Percentiles rank a stretch among this genome's conserved stretches.
Evolutionary conservation across 2,797 vertebrate species (phyloP).

Genomic region (Leptodactylus fallax): DNA sequence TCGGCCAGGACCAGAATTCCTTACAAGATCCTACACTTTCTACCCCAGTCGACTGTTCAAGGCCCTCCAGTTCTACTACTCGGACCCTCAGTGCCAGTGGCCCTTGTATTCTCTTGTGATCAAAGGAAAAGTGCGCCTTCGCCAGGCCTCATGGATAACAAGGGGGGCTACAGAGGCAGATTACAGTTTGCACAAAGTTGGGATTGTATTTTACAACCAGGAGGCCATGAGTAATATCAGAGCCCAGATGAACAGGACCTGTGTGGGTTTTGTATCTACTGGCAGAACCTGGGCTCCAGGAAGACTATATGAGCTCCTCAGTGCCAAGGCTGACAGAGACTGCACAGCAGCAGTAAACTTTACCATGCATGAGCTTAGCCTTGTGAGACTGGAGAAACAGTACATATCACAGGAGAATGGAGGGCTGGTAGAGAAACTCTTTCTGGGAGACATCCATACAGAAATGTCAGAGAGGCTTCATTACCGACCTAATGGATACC

Average conservation of each 20-base stretch:
- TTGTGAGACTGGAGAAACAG: conserved; percentile 82
- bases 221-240: conserved; percentile 75
- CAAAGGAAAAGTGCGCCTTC: conserved; percentile 85
- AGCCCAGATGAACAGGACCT: conserved; percentile 75
- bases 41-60: conserved; percentile 84
- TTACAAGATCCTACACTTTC: conserved; percentile 88
- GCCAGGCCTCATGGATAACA: conserved; percentile 91
- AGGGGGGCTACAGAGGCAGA: conserved; percentile 85
- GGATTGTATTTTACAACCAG: conserved; percentile 84
- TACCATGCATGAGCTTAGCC: conserved; percentile 87
- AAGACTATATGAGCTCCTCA: conserved; percentile 82
- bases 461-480: conserved; percentile 82
- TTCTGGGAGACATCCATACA: conserved; percentile 89
- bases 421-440: conserved; percentile 82
- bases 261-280: conserved; percentile 69
- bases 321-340: conserved; percentile 74
- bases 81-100: conserved; percentile 80
- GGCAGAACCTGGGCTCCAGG: conserved; percentile 74
- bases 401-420: conserved; percentile 70
- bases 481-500: conserved; percentile 88
- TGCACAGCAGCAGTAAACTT: conserved; percentile 84
- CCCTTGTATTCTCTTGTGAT: conserved; percentile 87
- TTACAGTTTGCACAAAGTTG: conserved; percentile 87
- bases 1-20: conserved; percentile 89
- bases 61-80: conserved; percentile 88